A percentile compares a stretch with the other conserved stretches of the same genome.
Conservation (phyloP, 2,888 invertebrate species). For the Caenorhabditis japonica region DNA sequence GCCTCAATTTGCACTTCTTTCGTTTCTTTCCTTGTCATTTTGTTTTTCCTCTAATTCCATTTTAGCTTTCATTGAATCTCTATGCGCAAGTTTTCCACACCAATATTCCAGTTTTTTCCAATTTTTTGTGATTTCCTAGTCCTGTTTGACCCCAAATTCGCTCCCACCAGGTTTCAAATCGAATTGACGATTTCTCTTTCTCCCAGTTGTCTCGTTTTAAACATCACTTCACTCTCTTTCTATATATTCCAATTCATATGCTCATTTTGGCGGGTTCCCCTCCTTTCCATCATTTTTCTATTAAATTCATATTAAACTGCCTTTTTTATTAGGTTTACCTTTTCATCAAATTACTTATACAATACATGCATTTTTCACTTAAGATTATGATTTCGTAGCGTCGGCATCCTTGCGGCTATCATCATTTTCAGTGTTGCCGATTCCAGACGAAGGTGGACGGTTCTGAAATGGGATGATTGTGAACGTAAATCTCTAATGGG, state of each 20-base stretch:
- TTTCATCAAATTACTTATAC: too few species aligned
- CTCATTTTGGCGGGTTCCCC: conserved; percentile 27
- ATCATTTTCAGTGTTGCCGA: too few species aligned
- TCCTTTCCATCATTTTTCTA: conserved; percentile 1
- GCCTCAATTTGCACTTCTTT: conserved; percentile 10
- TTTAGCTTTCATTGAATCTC: neutral
- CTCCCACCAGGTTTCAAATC: neutral
- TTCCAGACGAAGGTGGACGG: too few species aligned
- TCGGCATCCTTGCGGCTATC: too few species aligned
- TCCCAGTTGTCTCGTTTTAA: neutral
- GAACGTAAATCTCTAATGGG: too few species aligned
- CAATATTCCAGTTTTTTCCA: too few species aligned
- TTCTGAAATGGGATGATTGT: too few species aligned
- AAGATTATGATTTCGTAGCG: too few species aligned
- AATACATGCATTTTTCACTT: too few species aligned
- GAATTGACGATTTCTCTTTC: neutral
- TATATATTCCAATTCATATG: conserved; percentile 12
- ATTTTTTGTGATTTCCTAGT: conserved; percentile 11
- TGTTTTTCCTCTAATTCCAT: conserved; percentile 1
- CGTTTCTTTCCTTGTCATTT: conserved; percentile 13
- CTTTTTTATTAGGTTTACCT: conserved; percentile 2
- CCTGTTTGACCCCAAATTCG: neutral
- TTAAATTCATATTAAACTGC: neutral
- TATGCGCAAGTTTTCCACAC: conserved; percentile 1
- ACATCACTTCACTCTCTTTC: neutral